phyloP scores from a whole-genome alignment of 2,797 vertebrate genomes.

The Syndactyla subalaris region DNA sequence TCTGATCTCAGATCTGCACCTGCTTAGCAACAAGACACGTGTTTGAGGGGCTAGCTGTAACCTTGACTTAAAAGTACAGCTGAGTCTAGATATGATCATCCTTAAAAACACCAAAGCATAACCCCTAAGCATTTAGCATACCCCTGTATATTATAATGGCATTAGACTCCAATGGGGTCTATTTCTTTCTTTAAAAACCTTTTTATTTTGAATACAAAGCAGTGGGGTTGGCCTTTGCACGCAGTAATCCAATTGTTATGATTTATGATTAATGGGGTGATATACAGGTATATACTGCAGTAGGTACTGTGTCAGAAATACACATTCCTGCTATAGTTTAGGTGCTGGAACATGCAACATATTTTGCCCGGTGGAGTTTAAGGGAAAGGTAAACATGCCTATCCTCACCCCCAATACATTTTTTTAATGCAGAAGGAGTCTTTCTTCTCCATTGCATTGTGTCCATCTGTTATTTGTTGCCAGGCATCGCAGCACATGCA shows the following conservation, averaged over 20 bases:
- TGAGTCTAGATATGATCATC: background rate
- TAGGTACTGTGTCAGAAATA: background rate
- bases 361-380: background rate
- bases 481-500: background rate
- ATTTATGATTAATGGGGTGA: background rate
- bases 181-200: background rate
- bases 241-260: background rate
- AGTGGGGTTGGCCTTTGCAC: background rate
- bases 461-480: constrained; percentile 20
- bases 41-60: background rate
- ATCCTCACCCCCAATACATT: background rate
- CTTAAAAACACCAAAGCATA: background rate
- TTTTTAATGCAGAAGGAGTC: background rate
- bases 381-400: background rate
- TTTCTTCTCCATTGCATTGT: background rate
- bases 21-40: constrained; percentile 61
- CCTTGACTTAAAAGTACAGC: background rate
- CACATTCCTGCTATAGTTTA: background rate
- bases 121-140: background rate
- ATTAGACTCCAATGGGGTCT: background rate
- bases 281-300: background rate
- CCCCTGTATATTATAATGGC: background rate
- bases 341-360: background rate
- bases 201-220: background rate
- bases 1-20: constrained; percentile 59